Base-by-base conservation (phyloP, 1,140 invertebrate genomes). In the Neoseiulus cucumeris region DNA sequence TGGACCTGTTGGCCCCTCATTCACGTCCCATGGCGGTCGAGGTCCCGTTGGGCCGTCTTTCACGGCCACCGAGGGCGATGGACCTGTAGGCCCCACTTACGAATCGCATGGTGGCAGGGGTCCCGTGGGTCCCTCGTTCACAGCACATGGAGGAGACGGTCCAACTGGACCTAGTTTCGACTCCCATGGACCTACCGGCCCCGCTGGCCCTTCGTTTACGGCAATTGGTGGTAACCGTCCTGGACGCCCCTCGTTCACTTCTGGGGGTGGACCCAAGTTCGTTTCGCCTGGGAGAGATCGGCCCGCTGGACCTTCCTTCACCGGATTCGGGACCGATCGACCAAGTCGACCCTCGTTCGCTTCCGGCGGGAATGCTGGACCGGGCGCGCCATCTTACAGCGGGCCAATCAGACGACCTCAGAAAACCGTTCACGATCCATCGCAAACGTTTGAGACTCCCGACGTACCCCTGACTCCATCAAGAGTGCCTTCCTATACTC, bases 401-500 rank as follows among this genome's bases (percentile, higher is more conserved):
- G 51, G 25, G 2, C 51, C 51, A 6, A 59, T 59, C 33, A 25
- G 51, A 6, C 51, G 51, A 25, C 51, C 51, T 9, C 51, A 59
- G 22, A 59, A 59, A 33, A 25, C 51, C 4, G 22, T 59, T 33
- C 22, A 59, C 9, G 51, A 59, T 59, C 51, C 51, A 29, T 59
- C 51, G 51, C 51, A 59, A 25, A 14, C 25, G n/a, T 59, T 59
- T 9, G 51, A 59, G 22, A 33, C 33, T 25, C 51, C 51, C 51
- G 51, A 2, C 1, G 51, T 33, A 29, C 51, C 51, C 14, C 22
- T 59, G 14, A 18, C 51, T 25, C 51, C 51, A 14, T 59, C 51
- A 59, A 59, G 51, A 9, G 51, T 59, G 14, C 51, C 51, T 59
- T 12, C 51, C 22, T 59, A 59, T 33, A 59, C 51, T 20, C 51